Conservation (phyloP, 2,888 invertebrate genomes). For the Corythucha ciliata region DNA sequence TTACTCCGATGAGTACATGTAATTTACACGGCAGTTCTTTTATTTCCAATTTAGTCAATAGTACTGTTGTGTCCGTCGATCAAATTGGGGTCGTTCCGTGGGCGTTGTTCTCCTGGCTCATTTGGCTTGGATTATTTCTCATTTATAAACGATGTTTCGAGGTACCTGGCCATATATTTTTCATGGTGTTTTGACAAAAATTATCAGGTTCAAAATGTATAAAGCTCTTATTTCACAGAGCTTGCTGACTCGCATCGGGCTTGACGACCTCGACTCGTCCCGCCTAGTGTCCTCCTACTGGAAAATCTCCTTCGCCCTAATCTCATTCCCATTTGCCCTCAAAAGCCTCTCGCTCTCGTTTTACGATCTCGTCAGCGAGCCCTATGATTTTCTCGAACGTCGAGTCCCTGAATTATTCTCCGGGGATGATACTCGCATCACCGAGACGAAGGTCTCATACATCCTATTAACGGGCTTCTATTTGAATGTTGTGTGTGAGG, state of each 20-base stretch:
- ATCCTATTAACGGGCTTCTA: slow-evolving; percentile 27
- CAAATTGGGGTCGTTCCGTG: slow-evolving; percentile 27
- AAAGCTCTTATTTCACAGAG: slow-evolving; percentile 16
- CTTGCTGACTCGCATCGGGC: slow-evolving; percentile 17
- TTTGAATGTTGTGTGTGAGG: slow-evolving; percentile 25
- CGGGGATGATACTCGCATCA: slow-evolving; percentile 7
- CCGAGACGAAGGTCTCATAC: slow-evolving; percentile 26
- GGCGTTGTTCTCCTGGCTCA: slow-evolving; percentile 26
- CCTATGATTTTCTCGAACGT: slow-evolving; percentile 13
- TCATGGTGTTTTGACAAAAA: no score
- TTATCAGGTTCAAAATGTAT: no score
- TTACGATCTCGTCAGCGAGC: slow-evolving; percentile 4
- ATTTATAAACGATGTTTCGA: slow-evolving; percentile 23
- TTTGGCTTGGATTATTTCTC: slow-evolving; percentile 24
- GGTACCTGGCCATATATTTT: no score
- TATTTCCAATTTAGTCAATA: slow-evolving; percentile 19
- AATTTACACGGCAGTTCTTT: slow-evolving; percentile 10
- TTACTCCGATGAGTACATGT: not conserved
- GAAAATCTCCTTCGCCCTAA: slow-evolving; percentile 25
- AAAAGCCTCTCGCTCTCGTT: slow-evolving; percentile 18
- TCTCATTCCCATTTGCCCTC: slow-evolving; percentile 26
- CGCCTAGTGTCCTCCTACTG: slow-evolving; percentile 25
- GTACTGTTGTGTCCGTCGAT: slow-evolving; percentile 25
- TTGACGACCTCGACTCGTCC: slow-evolving; percentile 18
- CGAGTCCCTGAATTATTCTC: slow-evolving; percentile 19